Evolutionary conservation across 37 sponge, comb jelly and placozoan genomes (phyloP), one percentile per base, ranked within the genome.

Genomic region (Theonella swinhoei): DNA sequence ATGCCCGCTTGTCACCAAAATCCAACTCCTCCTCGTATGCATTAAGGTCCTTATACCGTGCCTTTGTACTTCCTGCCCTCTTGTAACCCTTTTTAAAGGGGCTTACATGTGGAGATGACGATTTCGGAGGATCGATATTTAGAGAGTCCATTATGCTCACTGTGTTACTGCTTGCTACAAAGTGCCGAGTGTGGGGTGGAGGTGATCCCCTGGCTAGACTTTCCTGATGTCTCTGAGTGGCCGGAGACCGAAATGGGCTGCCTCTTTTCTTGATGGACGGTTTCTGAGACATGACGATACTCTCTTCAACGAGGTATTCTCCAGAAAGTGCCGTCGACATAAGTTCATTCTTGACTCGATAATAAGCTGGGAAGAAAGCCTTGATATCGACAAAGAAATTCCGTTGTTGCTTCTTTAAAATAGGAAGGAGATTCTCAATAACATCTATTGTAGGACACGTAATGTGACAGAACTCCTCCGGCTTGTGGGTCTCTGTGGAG

Each of bases 291-390:
- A 47, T 17, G 54, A 47, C 7, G 14, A 47, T 47, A 47, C 54
- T 14, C 11, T 47, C 54, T 47, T 47, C 54, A 14, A 47, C 54
- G 54, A 47, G 7, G 54, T 47, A 14, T 14, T 47, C 11, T 47
- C 14, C 14, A 47, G 54, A 47, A 14, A 47, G 54, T n/a, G n/a
- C n/a, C 54, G 54, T 47, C 54, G 54, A 47, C 54, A 34, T 70
- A 73, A 73, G 29, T 64, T 86, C 73, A 47, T 70, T 78, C 36
- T 70, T 71, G 72, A 89, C 75, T 1, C 89, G 72, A 11, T 76
- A 73, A 37, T 62, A 88, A 8, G 47, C 2, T 9, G 89, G 89
- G 35, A 89, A 59, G 1, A 43, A 37, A 24, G 84, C 74, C 5
- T 5, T n/a, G 40, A 83, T 35, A 43, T 61, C 71, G 35, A 83